These are phyloP conservation scores for Hyla sarda DNA, from an alignment of 2,113 vertebrate genomes.

Conservation along the genomic window DNA sequence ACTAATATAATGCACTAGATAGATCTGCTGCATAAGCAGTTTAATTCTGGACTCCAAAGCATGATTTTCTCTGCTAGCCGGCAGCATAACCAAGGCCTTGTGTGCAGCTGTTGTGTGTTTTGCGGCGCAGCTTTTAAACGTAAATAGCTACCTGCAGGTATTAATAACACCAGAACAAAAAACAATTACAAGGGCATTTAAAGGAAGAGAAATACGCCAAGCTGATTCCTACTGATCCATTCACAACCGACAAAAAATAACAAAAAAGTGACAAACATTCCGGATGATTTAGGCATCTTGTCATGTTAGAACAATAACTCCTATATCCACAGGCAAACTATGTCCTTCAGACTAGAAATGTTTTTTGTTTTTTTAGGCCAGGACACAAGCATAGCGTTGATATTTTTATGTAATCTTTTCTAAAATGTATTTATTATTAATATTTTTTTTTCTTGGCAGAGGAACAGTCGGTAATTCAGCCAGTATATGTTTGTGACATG, in stretches of 20 bases:
- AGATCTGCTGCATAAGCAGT: not conserved
- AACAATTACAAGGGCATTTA: slow-evolving; percentile 73
- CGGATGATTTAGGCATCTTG: slow-evolving; percentile 61
- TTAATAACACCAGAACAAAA: slow-evolving; percentile 73
- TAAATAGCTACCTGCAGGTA: slow-evolving; percentile 69
- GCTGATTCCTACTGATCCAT: slow-evolving; percentile 64
- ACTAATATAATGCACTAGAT: not conserved
- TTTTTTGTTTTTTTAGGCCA: not conserved
- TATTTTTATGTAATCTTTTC: not conserved
- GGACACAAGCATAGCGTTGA: not conserved
- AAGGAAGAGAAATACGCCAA: slow-evolving; percentile 67
- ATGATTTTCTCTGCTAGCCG: slow-evolving; percentile 17
- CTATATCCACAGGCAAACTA: slow-evolving; percentile 5
- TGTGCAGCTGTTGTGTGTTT: slow-evolving; percentile 46
- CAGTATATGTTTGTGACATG: slow-evolving; percentile 41
- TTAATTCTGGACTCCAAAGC: not conserved
- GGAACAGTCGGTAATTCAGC: slow-evolving; percentile 46
- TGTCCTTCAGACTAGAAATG: not conserved
- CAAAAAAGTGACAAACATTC: slow-evolving; percentile 69
- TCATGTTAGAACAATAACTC: slow-evolving; percentile 61
- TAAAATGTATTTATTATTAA: not conserved
- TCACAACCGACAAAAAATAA: slow-evolving; percentile 49
- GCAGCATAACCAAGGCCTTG: slow-evolving; percentile 66
- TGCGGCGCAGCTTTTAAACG: slow-evolving; percentile 48
- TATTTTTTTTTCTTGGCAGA: not conserved